These are phyloP conservation scores for Alfaro cultratus DNA, from an alignment of 2,797 vertebrate species.

Conservation along the genomic window DNA sequence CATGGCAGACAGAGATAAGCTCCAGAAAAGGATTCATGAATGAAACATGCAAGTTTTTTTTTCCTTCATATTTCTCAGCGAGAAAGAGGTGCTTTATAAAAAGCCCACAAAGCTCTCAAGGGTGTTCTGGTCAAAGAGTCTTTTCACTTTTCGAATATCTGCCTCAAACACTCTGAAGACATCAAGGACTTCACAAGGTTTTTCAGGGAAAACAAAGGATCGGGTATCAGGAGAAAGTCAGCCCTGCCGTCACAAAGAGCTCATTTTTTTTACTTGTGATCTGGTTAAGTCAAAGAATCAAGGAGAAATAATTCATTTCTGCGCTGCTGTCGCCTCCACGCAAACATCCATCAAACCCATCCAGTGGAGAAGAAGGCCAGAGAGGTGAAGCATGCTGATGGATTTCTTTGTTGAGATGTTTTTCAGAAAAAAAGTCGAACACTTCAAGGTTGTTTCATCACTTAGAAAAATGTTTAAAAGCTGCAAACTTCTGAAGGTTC, in stretches of 20 bases:
- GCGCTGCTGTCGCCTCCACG: constrained; percentile 26
- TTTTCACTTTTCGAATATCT: not conserved
- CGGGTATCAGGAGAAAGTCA: constrained; percentile 4
- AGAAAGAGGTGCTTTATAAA: not conserved
- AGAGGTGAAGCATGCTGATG: constrained; percentile 24
- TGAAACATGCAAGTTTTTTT: not conserved
- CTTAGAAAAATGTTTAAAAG: constrained; percentile 4
- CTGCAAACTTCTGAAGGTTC: constrained; percentile 1
- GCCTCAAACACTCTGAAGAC: not conserved
- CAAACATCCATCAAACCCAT: constrained; percentile 54
- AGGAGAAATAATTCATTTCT: constrained; percentile 53
- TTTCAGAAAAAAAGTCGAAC: constrained; percentile 7
- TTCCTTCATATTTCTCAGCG: not conserved
- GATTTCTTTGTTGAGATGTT: constrained; percentile 12
- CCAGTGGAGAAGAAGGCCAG: constrained; percentile 44
- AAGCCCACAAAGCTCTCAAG: not conserved
- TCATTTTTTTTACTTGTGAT: constrained; percentile 48
- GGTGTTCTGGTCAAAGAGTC: constrained; percentile 2
- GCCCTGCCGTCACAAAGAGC: constrained; percentile 22
- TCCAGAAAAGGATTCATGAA: not conserved
- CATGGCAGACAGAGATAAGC: not conserved
- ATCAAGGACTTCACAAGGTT: constrained; percentile 24
- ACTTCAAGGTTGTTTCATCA: constrained; percentile 16
- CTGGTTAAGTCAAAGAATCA: constrained; percentile 59
- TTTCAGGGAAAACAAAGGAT: constrained; percentile 10